Evolutionary conservation across 2,888 invertebrate species (phyloP).

Genomic region (Protodeltote pygarga): DNA sequence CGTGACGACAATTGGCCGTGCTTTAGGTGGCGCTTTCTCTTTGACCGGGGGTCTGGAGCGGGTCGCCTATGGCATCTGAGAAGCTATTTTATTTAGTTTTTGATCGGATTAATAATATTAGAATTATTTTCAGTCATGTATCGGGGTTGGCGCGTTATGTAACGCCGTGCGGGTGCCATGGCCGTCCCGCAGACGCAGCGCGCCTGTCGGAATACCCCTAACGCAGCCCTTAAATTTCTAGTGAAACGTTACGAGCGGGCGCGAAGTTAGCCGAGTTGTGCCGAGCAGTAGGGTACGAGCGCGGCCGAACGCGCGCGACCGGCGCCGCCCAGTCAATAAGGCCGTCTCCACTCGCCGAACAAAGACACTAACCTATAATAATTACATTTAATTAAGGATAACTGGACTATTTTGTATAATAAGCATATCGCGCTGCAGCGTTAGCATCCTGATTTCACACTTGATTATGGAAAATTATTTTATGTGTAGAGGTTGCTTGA

Average conservation of each 20-base stretch:
- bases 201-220: conserved; percentile 72
- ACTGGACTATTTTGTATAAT: conserved; percentile 78
- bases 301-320: conserved; percentile 72
- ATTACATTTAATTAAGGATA: conserved; percentile 85
- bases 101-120: conserved; percentile 21
- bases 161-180: conserved; percentile 66
- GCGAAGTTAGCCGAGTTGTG: conserved; percentile 65
- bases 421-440: conserved; percentile 70
- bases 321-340: conserved; percentile 87
- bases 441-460: conserved; percentile 58
- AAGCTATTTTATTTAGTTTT: conserved; percentile 38
- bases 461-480: conserved; percentile 49
- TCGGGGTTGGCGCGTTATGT: conserved; percentile 62
- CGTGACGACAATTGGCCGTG: conserved; percentile 70
- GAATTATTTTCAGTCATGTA: conserved; percentile 53
- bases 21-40: conserved; percentile 62
- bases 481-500: conserved; percentile 23
- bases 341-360: conserved; percentile 83
- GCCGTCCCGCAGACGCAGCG: conserved; percentile 66
- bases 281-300: conserved; percentile 68
- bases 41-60: conserved; percentile 49
- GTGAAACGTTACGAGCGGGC: conserved; percentile 63
- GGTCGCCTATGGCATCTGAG: conserved; percentile 34
- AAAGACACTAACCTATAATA: conserved; percentile 86
- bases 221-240: conserved; percentile 84